A percentile compares a stretch with the other conserved stretches of the same genome.
phyloP scores from a whole-genome alignment of 2,888 invertebrate species.

The Gari tellinella region DNA sequence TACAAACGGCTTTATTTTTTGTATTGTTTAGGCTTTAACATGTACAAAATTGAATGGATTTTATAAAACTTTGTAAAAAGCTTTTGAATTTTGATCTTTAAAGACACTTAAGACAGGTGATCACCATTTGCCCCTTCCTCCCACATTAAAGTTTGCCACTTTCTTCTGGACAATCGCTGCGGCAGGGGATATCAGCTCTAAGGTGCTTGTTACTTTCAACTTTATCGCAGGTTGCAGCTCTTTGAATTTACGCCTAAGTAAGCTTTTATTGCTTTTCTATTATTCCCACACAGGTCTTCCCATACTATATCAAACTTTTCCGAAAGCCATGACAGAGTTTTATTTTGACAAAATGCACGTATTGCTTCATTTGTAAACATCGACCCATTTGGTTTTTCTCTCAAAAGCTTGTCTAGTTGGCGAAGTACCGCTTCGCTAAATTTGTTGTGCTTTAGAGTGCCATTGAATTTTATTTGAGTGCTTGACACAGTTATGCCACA shows the following conservation, averaged over 20 bases:
- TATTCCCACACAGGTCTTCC: conserved; percentile 7
- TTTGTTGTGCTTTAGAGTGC: conserved; percentile 24
- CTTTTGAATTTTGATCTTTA: too few relatives aligned
- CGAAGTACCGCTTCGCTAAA: conserved; percentile 27
- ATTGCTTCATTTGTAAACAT: conserved; percentile 25
- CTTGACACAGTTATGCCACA: conserved; percentile 16
- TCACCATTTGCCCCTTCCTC: too few relatives aligned
- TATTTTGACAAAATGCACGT: conserved; percentile 39
- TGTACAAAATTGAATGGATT: too few relatives aligned
- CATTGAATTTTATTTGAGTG: conserved; percentile 6
- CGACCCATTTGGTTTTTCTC: conserved; percentile 37
- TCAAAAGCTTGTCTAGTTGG: conserved; percentile 29
- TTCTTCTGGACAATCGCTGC: too few relatives aligned
- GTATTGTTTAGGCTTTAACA: too few relatives aligned
- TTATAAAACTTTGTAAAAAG: too few relatives aligned
- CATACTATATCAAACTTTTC: conserved; percentile 3
- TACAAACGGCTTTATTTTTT: too few relatives aligned
- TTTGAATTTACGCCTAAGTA: conserved; percentile 16
- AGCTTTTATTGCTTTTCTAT: conserved; percentile 11
- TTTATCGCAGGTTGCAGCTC: neutral
- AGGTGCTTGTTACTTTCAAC: conserved; percentile 5
- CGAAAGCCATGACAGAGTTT: conserved; percentile 25
- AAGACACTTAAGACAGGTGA: too few relatives aligned
- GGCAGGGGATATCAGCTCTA: too few relatives aligned
- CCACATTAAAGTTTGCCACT: too few relatives aligned